Percentiles rank a stretch among this genome's conserved stretches.
phyloP scores from a whole-genome alignment of 35 echinoderm and acorn worm genomes.

The Apostichopus parvimensis region DNA sequence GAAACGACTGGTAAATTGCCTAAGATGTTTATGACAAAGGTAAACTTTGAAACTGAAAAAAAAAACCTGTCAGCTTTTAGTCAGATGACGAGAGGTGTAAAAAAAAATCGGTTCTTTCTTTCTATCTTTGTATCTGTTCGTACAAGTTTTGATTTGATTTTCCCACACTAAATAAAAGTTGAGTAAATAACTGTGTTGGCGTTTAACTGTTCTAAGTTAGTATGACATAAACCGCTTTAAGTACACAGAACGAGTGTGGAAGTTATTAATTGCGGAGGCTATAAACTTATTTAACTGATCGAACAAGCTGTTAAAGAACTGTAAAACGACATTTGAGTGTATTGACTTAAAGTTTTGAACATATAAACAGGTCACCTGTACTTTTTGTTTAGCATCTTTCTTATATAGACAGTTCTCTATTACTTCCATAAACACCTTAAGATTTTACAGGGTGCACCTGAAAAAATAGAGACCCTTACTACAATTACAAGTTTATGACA shows the following conservation, averaged over 20 bases:
- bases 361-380: neutral
- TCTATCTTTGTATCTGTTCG: neutral
- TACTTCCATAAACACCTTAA: neutral
- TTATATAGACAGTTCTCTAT: neutral
- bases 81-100: too few relatives aligned
- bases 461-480: too few relatives aligned
- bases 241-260: neutral
- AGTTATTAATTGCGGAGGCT: neutral
- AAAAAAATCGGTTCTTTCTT: neutral
- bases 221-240: neutral
- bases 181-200: neutral
- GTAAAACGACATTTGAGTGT: neutral
- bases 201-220: neutral
- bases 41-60: too few relatives aligned
- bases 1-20: too few relatives aligned
- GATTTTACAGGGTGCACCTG: too few relatives aligned
- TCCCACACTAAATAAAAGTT: neutral
- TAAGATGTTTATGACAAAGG: too few relatives aligned
- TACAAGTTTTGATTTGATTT: neutral
- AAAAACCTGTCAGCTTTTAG: too few relatives aligned
- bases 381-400: neutral
- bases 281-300: neutral
- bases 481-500: too few relatives aligned
- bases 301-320: neutral
- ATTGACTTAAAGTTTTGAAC: neutral